Evolutionary conservation across 2,797 vertebrate genomes (phyloP), one percentile per base, ranked within the genome.

Genomic region (Meda fulgida): DNA sequence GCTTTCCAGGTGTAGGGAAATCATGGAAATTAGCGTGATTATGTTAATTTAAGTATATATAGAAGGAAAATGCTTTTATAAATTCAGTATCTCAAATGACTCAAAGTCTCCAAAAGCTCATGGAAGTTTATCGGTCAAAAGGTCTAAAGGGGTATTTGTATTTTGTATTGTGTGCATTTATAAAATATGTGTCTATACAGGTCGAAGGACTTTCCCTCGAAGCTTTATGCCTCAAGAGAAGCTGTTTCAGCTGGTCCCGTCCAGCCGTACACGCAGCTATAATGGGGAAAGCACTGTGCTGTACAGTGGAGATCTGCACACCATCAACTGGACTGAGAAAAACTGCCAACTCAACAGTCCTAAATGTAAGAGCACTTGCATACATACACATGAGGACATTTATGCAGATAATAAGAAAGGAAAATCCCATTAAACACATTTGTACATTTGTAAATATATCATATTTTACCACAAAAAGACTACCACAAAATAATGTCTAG

Each of bases 141-240:
- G 1, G 4, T 51, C 9, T 73, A 13, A 13, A 34, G 19, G 19
- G 34, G 19, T n/a, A 55, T 55, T 77, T 77, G 73, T 26, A 58
- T 38, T 55, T n/a, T n/a, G 31, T 36, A 34, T 55, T 2, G 1
- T 66, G 55, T 13, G 7, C 21, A 10, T 76, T 26, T 83, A 65
- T 65, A 6, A 69, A 69, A 60, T 78, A 18, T 86, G 9, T 88
- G 53, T 91, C 69, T 89, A 75, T 89, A 75, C 88, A 98, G 97
- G 97, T 85, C 93, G 97, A 14, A 95, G 96, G 89, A 98, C 97
- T 2, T 97, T 98, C 88, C 97, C 97, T 1, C 95, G 97, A 87
- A 98, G 97, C 91, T 98, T 97, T 78, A 95, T 96, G 92, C 97
- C 94, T 1, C 97, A 97, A 86, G 97, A 98, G 92, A 97, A 96